phyloP scores from a whole-genome alignment of 2,797 vertebrate genomes.

The Paratrypauchen microcephalus region DNA sequence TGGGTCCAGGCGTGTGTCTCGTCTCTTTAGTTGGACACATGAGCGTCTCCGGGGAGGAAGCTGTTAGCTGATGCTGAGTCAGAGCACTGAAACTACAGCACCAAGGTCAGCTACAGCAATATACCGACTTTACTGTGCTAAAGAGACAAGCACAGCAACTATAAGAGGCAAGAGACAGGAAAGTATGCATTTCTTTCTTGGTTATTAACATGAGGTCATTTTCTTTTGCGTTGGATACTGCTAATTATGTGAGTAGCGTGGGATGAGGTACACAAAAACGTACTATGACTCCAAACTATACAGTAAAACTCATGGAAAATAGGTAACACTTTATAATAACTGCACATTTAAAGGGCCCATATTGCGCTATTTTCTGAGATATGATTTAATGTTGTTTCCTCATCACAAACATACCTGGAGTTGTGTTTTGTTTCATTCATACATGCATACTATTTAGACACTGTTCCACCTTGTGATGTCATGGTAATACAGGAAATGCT shows the following conservation, averaged over 20 bases:
- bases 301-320: no score
- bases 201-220: no score
- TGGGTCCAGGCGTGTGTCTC: neutral
- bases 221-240: neutral
- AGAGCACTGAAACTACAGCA: constrained; percentile 25
- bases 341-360: no score
- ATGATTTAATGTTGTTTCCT: no score
- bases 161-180: neutral
- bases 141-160: neutral
- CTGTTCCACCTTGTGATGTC: no score
- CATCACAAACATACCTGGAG: no score
- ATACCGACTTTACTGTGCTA: neutral
- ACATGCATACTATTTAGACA: no score
- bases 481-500: no score
- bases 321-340: no score
- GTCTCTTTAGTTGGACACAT: neutral
- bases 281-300: no score
- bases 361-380: no score
- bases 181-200: neutral
- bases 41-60: constrained; percentile 38
- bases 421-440: no score
- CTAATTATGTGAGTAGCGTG: neutral
- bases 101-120: constrained; percentile 34
- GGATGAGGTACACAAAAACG: neutral
- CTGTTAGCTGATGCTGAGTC: constrained; percentile 47